Evolutionary conservation across 2,113 vertebrate species (phyloP).

Genomic region (Mormyrus iriodes): DNA sequence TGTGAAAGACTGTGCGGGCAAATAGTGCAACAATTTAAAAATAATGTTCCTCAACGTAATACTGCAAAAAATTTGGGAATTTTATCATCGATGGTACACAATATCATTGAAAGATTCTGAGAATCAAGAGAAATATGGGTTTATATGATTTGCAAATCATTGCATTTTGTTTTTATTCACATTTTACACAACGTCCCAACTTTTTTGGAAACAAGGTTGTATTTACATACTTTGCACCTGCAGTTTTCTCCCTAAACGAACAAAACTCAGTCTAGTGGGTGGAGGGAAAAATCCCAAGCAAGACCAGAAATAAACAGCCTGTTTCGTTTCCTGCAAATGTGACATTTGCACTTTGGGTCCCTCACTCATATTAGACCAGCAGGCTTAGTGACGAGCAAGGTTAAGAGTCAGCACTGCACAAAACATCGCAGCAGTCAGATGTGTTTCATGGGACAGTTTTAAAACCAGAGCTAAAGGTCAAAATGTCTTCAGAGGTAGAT

Average conservation of each 20-base stretch:
- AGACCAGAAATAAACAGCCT: constrained; percentile 4
- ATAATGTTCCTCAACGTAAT: too few species aligned
- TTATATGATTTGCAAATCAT: not conserved
- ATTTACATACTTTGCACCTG: constrained; percentile 21
- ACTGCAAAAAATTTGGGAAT: too few species aligned
- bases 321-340: constrained; percentile 2
- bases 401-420: not conserved
- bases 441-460: not conserved
- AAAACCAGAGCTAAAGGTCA: not conserved
- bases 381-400: not conserved
- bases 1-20: too few species aligned
- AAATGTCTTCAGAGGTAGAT: not conserved
- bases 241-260: not conserved
- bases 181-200: not conserved
- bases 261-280: not conserved
- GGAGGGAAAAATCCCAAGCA: constrained; percentile 15
- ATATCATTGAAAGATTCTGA: too few species aligned
- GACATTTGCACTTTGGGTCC: not conserved
- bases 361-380: not conserved
- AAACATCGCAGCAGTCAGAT: not conserved
- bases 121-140: too few species aligned
- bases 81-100: too few species aligned
- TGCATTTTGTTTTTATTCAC: not conserved
- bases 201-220: not conserved
- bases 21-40: too few species aligned